Evolutionary conservation across 2,797 vertebrate species (phyloP).

Genomic region (Allobates femoralis): DNA sequence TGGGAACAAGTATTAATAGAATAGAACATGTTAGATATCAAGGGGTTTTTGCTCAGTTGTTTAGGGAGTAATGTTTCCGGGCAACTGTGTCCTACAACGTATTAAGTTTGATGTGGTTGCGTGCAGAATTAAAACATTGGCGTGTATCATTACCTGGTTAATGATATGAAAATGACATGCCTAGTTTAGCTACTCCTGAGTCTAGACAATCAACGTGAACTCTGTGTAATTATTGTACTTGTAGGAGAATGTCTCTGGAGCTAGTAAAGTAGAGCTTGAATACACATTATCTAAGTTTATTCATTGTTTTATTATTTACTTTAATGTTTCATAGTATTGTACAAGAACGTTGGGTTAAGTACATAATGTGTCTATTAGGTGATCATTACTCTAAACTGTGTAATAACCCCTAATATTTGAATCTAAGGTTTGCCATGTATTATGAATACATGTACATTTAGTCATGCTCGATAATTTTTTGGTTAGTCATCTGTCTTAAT

Average conservation of each 20-base stretch:
- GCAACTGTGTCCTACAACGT: not conserved
- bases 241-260: not conserved
- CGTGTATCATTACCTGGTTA: not conserved
- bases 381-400: too few species aligned
- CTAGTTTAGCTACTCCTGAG: not conserved
- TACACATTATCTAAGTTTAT: not conserved
- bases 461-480: too few species aligned
- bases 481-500: not conserved
- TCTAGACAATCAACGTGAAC: not conserved
- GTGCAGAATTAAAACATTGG: not conserved
- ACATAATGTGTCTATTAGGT: too few species aligned
- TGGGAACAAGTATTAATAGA: conserved; percentile 22
- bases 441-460: not conserved
- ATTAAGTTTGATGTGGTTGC: not conserved
- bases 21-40: not conserved
- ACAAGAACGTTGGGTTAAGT: too few species aligned
- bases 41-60: not conserved
- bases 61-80: not conserved
- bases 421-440: not conserved
- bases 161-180: not conserved
- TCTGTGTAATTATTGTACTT: not conserved
- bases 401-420: too few species aligned
- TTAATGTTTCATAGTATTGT: too few species aligned
- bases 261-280: not conserved
- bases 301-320: too few species aligned